Evolutionary conservation across 2,888 invertebrate genomes (phyloP).

Genomic region (Timema cristinae): DNA sequence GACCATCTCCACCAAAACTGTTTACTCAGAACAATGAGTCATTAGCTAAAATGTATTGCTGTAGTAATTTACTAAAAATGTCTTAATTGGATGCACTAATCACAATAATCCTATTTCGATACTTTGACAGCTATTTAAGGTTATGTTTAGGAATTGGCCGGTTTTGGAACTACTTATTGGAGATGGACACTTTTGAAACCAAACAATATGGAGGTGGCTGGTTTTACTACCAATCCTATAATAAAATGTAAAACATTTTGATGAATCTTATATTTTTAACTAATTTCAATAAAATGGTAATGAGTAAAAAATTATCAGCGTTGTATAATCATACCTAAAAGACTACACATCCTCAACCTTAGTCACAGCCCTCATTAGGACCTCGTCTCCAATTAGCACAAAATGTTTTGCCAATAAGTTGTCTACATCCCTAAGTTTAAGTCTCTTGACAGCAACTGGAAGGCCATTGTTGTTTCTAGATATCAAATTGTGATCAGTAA

Average conservation of each 20-base stretch:
- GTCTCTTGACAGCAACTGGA: conserved; percentile 4
- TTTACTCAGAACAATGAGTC: background rate
- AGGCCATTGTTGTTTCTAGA: background rate
- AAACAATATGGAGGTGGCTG: too few species aligned
- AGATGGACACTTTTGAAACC: background rate
- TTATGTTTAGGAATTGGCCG: background rate
- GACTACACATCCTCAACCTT: background rate
- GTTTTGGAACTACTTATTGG: conserved; percentile 1
- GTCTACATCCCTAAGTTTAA: conserved; percentile 4
- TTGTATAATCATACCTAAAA: background rate
- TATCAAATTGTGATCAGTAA: too few species aligned
- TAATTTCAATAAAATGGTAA: background rate
- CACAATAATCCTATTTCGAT: background rate
- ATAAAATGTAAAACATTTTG: background rate
- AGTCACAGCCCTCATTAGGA: background rate
- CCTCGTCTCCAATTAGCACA: conserved; percentile 7
- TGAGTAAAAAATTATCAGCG: background rate
- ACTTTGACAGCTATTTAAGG: conserved; percentile 7
- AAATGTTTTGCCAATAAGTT: background rate
- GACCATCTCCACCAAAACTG: background rate
- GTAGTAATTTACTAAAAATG: background rate
- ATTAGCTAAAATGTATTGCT: background rate
- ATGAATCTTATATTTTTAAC: too few species aligned
- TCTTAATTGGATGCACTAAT: background rate
- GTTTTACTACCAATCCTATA: background rate